Base-by-base conservation (phyloP, 2,888 invertebrate species). In the Drosophila hamatofila region DNA sequence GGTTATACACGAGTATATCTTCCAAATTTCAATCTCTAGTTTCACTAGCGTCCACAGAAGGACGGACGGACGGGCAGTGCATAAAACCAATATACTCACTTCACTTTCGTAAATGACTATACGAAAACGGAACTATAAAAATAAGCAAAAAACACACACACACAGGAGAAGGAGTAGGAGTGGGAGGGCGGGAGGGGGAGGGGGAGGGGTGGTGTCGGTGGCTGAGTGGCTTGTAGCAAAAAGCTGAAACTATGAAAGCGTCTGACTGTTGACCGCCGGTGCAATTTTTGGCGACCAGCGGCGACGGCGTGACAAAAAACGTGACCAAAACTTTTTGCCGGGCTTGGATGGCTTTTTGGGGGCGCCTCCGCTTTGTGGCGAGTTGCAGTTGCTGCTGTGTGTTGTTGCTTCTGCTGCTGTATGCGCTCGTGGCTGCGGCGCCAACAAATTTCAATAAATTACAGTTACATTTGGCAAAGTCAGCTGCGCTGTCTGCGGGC, bases 401-500 rank as follows among this genome's bases (percentile, higher is more conserved):
- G 16, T 16, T 25, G 8, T 23, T 44, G 8, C 46, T n/a, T 2
- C 46, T 46, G n/a, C 11, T 33, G 51, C 37, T 81, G 80, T 78
- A 78, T 83, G 79, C 55, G 74, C 67, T 72, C 49, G 69, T 66
- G 77, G 75, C 77, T 51, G 51, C 21, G 69, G 67, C 78, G 59
- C 71, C 82, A 82, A 87, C 87, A 85, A 87, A 87, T 86, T 85
- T 87, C 87, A 87, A 85, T 87, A 87, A 85, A 87, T 86, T 85
- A 84, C 84, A 84, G 83, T 83, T 87, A 84, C 85, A 85, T 85
- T 87, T 83, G 73, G 73, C 84, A 82, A 79, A 84, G 83, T 83
- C 85, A 79, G 69, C 77, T 64, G 70, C 48, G 65, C 25, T 57
- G 66, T 59, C 64, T 48, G 37, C 16, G 62, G 65, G 65, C 49